phyloP scores from a whole-genome alignment of 2,797 vertebrate species.

The Phrynocephalus forsythii region DNA sequence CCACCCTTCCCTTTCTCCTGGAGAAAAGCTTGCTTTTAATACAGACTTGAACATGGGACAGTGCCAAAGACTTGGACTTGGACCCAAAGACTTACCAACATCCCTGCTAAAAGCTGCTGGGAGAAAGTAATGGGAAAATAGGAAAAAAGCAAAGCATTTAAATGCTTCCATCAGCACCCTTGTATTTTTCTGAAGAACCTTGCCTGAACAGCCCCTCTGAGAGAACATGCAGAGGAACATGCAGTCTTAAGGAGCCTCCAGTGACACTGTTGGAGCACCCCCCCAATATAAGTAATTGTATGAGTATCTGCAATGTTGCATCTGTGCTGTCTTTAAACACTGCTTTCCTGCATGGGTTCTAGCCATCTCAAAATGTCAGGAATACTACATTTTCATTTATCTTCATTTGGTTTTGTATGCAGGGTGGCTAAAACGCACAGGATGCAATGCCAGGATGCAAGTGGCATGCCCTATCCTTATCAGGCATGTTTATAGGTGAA shows the following conservation, averaged over 20 bases:
- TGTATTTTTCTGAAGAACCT: background rate
- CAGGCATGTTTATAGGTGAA: background rate
- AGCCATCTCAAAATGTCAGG: background rate
- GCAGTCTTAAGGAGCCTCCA: background rate
- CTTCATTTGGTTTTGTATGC: background rate
- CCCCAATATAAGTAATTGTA: background rate
- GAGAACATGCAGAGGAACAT: background rate
- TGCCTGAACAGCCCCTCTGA: background rate
- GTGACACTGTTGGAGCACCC: background rate
- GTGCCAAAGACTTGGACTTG: too few species aligned
- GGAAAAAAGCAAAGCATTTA: background rate
- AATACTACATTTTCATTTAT: background rate
- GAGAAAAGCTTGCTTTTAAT: too few species aligned
- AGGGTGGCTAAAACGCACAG: background rate
- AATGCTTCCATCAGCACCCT: background rate
- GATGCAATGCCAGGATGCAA: too few species aligned
- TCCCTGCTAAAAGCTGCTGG: background rate
- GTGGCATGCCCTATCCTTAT: background rate
- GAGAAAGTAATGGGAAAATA: background rate
- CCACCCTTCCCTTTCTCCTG: too few species aligned
- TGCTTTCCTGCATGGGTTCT: background rate
- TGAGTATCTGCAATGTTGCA: background rate
- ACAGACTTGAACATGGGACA: too few species aligned
- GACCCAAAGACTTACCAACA: too few species aligned
- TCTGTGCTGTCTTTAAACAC: conserved; percentile 1